Base-by-base conservation (phyloP, 1,140 invertebrate species). In the Batillaria attramentaria region DNA sequence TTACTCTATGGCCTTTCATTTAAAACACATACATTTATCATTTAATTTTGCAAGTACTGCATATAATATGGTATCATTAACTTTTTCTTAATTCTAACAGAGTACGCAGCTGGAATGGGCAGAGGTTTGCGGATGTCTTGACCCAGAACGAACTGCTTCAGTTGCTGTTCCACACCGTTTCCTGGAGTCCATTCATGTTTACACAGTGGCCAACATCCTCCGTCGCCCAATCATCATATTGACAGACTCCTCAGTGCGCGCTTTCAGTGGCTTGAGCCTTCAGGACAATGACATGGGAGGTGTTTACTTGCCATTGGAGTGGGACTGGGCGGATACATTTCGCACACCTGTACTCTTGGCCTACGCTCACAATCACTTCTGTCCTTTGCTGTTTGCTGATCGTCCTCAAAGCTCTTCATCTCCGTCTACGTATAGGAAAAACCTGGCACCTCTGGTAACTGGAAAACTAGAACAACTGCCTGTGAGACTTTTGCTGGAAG, bases 341-440 rank as follows among this genome's bases (percentile, higher is more conserved):
- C 85, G 88, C 72, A 84, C 73, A 60, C 90, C 89, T 20, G 78
- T 91, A 20, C 72, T 97, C 41, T 90, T 97, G 42, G 95, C 95
- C 20, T 97, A 96, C 90, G 95, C 96, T 89, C 94, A 95, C 54
- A 95, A 95, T 16, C 96, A 97, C 89, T 97, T 97, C 91, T 96
- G 95, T 8, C 95, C 96, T 2, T 90, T 97, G 28, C 77, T 90
- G 5, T 82, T 79, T n/a, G 79, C 84, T n/a, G 75, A 83, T 13
- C 78, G 80, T n/a, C 42, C 72, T 33, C n/a, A 69, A 3, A 50
- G 41, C 1, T 16, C 28, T 28, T 50, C 41, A 33, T 77, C 41
- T 76, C 35, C n/a, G 28, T 72, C 16, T 70, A 66, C 41, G 35
- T 24, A 70, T 62, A 39, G 75, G 60, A 31, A 83, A 41, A 62